These are phyloP conservation scores for Drosophila aldrichi DNA, from an alignment of 2,888 invertebrate species.

Conservation along the genomic window DNA sequence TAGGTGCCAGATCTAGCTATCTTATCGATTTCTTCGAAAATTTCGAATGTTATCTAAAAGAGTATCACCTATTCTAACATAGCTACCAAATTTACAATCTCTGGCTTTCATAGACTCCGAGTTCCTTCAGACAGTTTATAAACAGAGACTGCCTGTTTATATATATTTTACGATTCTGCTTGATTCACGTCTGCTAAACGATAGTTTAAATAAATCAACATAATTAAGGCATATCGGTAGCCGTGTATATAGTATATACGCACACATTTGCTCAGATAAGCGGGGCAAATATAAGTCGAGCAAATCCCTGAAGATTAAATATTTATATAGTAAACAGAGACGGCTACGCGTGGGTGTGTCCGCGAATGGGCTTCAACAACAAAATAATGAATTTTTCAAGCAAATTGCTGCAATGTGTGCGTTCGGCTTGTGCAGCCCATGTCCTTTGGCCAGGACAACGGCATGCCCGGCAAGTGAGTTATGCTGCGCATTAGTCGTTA, in stretches of 20 bases:
- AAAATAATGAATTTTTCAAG: slow-evolving; percentile 16
- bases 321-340: slow-evolving; percentile 44
- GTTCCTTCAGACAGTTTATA: not conserved
- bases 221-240: slow-evolving; percentile 17
- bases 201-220: slow-evolving; percentile 3
- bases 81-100: not conserved
- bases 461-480: slow-evolving; percentile 11
- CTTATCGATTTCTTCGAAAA: not conserved
- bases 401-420: slow-evolving; percentile 23
- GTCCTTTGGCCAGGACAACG: slow-evolving; percentile 30
- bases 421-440: not conserved
- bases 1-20: not conserved
- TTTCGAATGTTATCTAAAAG: not conserved
- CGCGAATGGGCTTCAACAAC: not conserved
- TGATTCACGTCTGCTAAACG: not conserved
- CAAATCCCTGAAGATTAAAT: slow-evolving; percentile 46
- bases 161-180: not conserved
- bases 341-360: slow-evolving; percentile 2
- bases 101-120: not conserved
- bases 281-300: slow-evolving; percentile 20
- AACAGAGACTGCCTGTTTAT: not conserved
- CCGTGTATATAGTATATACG: not conserved
- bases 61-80: no score
- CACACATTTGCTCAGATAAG: slow-evolving; percentile 30
- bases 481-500: not conserved